Base-by-base conservation (phyloP, 1,140 invertebrate genomes). In the Helicorthomorpha holstii region DNA sequence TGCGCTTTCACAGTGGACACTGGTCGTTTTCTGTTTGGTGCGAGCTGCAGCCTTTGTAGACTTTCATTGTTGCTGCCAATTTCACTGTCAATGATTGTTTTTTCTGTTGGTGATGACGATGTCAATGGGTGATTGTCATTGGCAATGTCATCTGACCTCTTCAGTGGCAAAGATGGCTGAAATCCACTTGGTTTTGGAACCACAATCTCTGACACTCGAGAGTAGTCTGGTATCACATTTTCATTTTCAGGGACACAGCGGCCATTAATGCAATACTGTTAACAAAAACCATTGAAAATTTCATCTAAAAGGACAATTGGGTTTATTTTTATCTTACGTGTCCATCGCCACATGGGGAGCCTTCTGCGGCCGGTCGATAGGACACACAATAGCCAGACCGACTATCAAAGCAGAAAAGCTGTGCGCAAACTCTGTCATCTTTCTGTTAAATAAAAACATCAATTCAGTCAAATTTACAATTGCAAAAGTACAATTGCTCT, bases 351-450 rank as follows among this genome's bases (percentile, higher is more conserved):
- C 89, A 93, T 1, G 85, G 78, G 14, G 88, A 92, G 16, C 90
- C 90, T 70, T 94, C 90, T 2, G 90, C 90, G 19, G 90, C 90
- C 12, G 90, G 90, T 62, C 90, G 70, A 71, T 93, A 94, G 47
- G 89, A 88, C 48, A 94, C 89, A 69, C 90, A 94, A 68, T 93
- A 94, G 14, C 90, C 90, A 57, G 87, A 92, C 44, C 83, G 83
- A 42, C 86, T 81, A 68, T 94, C 90, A 65, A 93, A 93, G 67
- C 89, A 94, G 70, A 94, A 94, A 50, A 94, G 73, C 70, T 94
- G 90, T 29, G 89, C 87, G 67, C 90, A 94, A 23, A 94, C 90
- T 49, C 90, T 75, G 65, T 92, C 88, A 63, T 94, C 90, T 81
- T 92, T 92, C 77, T 80, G 64, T 58, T 66, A 63, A 41, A 59